These are phyloP conservation scores for Parauchenoglanis ngamensis DNA, from an alignment of 2,797 vertebrate species.

Conservation along the genomic window DNA sequence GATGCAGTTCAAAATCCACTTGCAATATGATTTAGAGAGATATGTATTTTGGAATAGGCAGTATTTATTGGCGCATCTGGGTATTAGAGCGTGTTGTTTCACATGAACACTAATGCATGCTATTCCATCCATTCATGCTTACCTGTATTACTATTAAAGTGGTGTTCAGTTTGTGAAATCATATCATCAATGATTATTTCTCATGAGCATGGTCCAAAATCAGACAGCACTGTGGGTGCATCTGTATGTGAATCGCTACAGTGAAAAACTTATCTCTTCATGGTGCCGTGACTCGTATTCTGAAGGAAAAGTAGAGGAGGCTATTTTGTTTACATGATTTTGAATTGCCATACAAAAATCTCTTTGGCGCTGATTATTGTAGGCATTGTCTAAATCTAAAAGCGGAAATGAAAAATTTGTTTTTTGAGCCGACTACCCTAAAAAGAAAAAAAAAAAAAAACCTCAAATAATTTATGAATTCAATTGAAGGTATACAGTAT, in stretches of 20 bases:
- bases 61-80: slow-evolving; percentile 12
- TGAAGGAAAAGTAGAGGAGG: slow-evolving; percentile 41
- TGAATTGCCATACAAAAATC: slow-evolving; percentile 48
- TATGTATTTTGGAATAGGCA: not conserved
- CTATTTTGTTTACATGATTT: slow-evolving; percentile 62
- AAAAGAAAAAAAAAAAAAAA: not conserved
- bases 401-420: slow-evolving; percentile 34
- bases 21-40: not conserved
- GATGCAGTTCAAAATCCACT: not conserved
- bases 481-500: slow-evolving; percentile 26
- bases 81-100: not conserved
- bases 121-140: slow-evolving; percentile 36
- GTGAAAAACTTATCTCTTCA: slow-evolving; percentile 42
- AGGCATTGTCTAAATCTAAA: slow-evolving; percentile 16
- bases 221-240: slow-evolving; percentile 29
- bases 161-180: slow-evolving; percentile 37
- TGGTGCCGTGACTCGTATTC: slow-evolving; percentile 57
- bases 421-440: not conserved
- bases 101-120: slow-evolving; percentile 61
- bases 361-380: slow-evolving; percentile 18
- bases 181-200: slow-evolving; percentile 28
- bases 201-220: slow-evolving; percentile 40
- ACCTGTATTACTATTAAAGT: slow-evolving; percentile 37
- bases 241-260: slow-evolving; percentile 26
- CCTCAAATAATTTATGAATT: not conserved